Evolutionary conservation across 1,140 invertebrate genomes (phyloP).

Genomic region (Drosophila nannoptera): DNA sequence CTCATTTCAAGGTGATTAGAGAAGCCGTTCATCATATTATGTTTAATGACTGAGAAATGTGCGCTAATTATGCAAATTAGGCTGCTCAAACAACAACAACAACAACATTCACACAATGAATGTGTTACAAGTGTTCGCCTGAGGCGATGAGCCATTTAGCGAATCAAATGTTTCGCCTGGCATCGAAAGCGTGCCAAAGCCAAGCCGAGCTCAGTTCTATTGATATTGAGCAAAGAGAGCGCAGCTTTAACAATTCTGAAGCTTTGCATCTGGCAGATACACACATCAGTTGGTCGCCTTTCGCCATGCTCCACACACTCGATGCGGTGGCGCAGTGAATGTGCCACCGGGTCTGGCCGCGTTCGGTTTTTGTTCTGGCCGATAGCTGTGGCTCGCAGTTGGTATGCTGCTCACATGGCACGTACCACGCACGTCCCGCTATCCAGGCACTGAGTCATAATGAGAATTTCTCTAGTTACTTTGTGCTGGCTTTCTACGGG

Average conservation of each 20-base stretch:
- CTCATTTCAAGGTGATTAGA: conserved; percentile 56
- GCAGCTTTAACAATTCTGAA: conserved; percentile 61
- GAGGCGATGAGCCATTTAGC: not conserved
- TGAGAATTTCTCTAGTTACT: conserved; percentile 67
- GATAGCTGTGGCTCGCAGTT: conserved; percentile 1
- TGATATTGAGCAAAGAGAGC: conserved; percentile 64
- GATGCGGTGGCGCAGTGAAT: conserved; percentile 49
- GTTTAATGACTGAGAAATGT: conserved; percentile 35
- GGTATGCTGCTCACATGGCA: conserved; percentile 51
- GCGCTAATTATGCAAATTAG: conserved; percentile 69
- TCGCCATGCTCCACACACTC: conserved; percentile 45
- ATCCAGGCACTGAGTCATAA: conserved; percentile 40
- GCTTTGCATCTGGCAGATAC: conserved; percentile 36
- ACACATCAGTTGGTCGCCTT: conserved; percentile 52
- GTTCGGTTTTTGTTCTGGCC: conserved; percentile 36
- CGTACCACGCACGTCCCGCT: conserved; percentile 27
- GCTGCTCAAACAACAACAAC: conserved; percentile 24
- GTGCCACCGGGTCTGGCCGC: conserved; percentile 24
- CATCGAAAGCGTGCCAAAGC: conserved; percentile 48
- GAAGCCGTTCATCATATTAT: conserved; percentile 17
- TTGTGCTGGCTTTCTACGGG: conserved; percentile 41
- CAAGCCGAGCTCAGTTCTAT: conserved; percentile 43
- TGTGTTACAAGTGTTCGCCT: conserved; percentile 10
- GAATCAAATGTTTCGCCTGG: conserved; percentile 23
- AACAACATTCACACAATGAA: not conserved